A percentile compares a stretch with the other conserved stretches of the same genome.
phyloP scores from a whole-genome alignment of 2,888 invertebrate genomes.

The Dermolepida albohirtum region DNA sequence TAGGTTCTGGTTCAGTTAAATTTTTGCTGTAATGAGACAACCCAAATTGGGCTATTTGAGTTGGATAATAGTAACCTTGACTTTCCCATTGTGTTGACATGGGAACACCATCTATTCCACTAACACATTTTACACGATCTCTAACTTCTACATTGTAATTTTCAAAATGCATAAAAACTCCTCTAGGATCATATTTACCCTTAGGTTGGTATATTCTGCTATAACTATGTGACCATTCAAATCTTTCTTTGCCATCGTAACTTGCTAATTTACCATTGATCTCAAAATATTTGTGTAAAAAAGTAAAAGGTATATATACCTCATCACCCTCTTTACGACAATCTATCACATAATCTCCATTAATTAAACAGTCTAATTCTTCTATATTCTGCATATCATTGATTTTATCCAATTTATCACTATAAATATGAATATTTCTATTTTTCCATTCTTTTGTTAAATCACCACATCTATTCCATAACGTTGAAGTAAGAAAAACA shows the following conservation, averaged over 20 bases:
- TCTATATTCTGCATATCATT: conserved; percentile 67
- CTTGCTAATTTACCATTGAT: conserved; percentile 87
- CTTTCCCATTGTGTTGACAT: conserved; percentile 98
- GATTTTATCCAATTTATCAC: conserved; percentile 51
- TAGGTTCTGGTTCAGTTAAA: conserved; percentile 85
- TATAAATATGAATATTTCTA: conserved; percentile 48
- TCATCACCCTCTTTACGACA: conserved; percentile 87
- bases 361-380: conserved; percentile 88
- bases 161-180: conserved; percentile 96
- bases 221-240: conserved; percentile 96
- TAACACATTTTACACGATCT: conserved; percentile 95
- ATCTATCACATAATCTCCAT: conserved; percentile 70
- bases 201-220: conserved; percentile 91
- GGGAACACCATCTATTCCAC: conserved; percentile 93
- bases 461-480: conserved; percentile 83
- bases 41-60: conserved; percentile 98
- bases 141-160: conserved; percentile 98
- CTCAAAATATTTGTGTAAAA: conserved; percentile 94
- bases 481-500: conserved; percentile 75
- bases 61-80: conserved; percentile 96
- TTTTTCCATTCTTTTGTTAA: conserved; percentile 56
- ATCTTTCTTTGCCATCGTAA: conserved; percentile 80
- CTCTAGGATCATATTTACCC: conserved; percentile 88
- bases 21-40: conserved; percentile 97
- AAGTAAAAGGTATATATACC: conserved; percentile 92